phyloP scores from a whole-genome alignment of 2,113 vertebrate species.

The Calonectris borealis region DNA sequence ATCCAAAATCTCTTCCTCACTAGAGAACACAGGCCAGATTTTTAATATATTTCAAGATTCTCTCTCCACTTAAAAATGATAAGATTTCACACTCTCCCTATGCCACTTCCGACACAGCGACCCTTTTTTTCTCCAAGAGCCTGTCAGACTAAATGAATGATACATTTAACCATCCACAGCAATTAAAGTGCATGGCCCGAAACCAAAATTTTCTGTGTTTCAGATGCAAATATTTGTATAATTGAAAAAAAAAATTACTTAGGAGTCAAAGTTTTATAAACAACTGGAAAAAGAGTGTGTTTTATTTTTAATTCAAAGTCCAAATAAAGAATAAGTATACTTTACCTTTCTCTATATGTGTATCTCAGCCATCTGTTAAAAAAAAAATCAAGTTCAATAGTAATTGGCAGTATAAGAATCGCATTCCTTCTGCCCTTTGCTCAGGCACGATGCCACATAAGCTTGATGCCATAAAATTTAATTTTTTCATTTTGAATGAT shows the following conservation, averaged over 20 bases:
- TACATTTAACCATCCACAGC: neutral
- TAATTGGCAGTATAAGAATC: conserved; percentile 74
- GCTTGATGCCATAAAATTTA: conserved; percentile 76
- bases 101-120: rapidly evolving
- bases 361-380: conserved; percentile 52
- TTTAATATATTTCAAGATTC: neutral
- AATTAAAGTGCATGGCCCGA: conserved; percentile 11
- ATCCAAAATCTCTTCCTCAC: neutral
- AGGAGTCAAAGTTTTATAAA: conserved; percentile 33
- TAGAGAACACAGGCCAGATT: neutral
- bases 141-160: conserved; percentile 15
- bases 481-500: conserved; percentile 83
- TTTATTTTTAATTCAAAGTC: conserved; percentile 59
- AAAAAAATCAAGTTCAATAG: conserved; percentile 58
- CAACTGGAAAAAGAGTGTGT: conserved; percentile 27
- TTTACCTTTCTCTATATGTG: conserved; percentile 21
- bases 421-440: conserved; percentile 72
- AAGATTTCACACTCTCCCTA: neutral
- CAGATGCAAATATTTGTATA: conserved; percentile 51
- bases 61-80: neutral
- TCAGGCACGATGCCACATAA: conserved; percentile 72
- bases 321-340: conserved; percentile 49
- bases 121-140: neutral
- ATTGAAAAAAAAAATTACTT: conserved; percentile 34
- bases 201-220: conserved; percentile 14